Percentiles rank a stretch among this genome's conserved stretches.
Evolutionary conservation across 1,140 invertebrate genomes (phyloP).

Genomic region (Apis dorsata): DNA sequence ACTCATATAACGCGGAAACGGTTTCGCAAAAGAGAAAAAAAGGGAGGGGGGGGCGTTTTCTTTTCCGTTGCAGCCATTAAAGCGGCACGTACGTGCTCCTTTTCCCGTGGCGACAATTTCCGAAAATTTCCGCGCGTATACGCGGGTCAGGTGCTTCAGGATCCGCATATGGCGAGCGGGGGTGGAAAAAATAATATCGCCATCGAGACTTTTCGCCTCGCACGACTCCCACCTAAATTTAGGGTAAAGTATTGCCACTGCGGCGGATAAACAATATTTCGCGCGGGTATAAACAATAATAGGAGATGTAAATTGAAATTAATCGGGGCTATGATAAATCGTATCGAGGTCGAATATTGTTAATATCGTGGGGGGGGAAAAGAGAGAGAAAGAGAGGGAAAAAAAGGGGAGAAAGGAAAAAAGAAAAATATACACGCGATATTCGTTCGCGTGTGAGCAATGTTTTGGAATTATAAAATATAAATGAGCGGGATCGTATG

Average conservation of each 20-base stretch:
- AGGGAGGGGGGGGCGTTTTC: background rate
- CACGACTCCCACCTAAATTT: slow-evolving; percentile 34
- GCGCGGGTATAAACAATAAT: background rate
- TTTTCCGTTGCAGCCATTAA: slow-evolving; percentile 66
- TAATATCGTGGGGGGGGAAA: background rate
- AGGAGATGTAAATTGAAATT: background rate
- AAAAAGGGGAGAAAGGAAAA: no score
- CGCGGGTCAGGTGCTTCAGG: slow-evolving; percentile 44
- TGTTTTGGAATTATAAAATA: background rate
- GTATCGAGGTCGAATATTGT: background rate
- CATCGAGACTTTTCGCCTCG: background rate
- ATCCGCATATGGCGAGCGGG: slow-evolving; percentile 18
- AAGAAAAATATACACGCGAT: no score
- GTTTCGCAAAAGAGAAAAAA: slow-evolving; percentile 27
- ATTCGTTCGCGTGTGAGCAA: background rate
- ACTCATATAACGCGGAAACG: slow-evolving; percentile 69
- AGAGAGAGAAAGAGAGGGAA: no score
- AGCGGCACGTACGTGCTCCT: slow-evolving; percentile 71
- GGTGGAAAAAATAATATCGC: slow-evolving; percentile 29
- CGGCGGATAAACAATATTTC: slow-evolving; percentile 11
- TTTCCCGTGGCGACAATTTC: slow-evolving; percentile 71
- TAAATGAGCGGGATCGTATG: background rate
- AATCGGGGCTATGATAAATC: background rate
- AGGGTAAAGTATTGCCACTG: slow-evolving; percentile 7
- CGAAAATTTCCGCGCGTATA: slow-evolving; percentile 55